These are phyloP conservation scores for Anolis carolinensis DNA, from an alignment of 2,113 vertebrate genomes.

Conservation along the genomic window DNA sequence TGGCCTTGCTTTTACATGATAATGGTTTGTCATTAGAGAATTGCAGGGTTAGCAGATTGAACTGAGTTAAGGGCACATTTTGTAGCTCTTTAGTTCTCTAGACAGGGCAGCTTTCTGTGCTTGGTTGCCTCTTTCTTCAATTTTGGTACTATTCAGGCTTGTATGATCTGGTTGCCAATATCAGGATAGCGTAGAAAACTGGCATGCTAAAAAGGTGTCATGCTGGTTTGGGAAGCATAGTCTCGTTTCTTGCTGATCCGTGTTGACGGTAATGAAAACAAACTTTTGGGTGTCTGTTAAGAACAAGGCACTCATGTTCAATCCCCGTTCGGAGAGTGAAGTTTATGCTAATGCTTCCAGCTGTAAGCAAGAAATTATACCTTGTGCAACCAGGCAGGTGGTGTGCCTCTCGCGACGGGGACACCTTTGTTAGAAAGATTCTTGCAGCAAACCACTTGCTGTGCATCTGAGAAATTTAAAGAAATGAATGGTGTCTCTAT, in stretches of 20 bases:
- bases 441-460: background rate
- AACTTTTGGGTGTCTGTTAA: background rate
- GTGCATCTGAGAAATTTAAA: background rate
- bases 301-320: background rate
- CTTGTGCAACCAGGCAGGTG: background rate
- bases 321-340: background rate
- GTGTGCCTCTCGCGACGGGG: background rate
- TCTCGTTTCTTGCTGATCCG: background rate
- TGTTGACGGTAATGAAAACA: conserved; percentile 10
- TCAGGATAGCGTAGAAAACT: background rate
- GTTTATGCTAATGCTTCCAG: conserved; percentile 2
- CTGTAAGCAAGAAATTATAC: background rate
- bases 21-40: background rate
- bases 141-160: background rate
- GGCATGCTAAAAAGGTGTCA: background rate
- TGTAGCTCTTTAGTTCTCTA: background rate
- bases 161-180: background rate
- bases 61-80: background rate
- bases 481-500: background rate
- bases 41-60: background rate
- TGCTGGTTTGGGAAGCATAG: background rate
- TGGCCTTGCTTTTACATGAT: background rate
- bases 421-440: background rate
- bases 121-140: fast-evolving
- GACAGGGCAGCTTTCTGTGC: background rate